Conservation (phyloP, 2,888 invertebrate species). For the Limnephilus marmoratus region DNA sequence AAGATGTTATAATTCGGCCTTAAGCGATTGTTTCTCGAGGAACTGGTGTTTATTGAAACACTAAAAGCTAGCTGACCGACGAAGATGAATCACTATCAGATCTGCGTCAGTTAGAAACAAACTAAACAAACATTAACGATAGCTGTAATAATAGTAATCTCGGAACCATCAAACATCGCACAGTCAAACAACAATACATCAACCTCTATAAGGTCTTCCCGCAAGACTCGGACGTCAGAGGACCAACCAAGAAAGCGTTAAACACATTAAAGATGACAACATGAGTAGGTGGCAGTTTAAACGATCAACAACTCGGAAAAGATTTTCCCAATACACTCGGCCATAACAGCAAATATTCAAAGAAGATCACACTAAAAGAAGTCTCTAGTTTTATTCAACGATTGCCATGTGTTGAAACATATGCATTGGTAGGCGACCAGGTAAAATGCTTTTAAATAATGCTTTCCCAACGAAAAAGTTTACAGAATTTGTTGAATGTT, state of each 20-base stretch:
- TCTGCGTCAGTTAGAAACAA: conserved; percentile 10
- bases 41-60: not conserved
- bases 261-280: conserved; percentile 40
- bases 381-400: not conserved
- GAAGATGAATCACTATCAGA: conserved; percentile 3
- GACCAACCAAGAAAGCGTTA: not conserved
- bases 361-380: not conserved
- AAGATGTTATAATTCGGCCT: not conserved
- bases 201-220: conserved; percentile 19
- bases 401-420: not conserved
- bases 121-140: conserved; percentile 4
- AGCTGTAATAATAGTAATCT: conserved; percentile 40
- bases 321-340: not conserved
- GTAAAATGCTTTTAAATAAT: too few species aligned
- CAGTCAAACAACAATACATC: not conserved
- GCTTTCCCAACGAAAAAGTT: too few species aligned
- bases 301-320: not conserved
- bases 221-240: conserved; percentile 31
- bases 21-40: not conserved
- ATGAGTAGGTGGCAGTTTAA: conserved; percentile 4
- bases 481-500: too few species aligned
- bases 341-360: not conserved
- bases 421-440: not conserved
- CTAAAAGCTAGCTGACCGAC: conserved; percentile 1
- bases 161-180: conserved; percentile 28